These are phyloP conservation scores for Cantharis nigra DNA, from an alignment of 2,888 invertebrate genomes.

Conservation along the genomic window DNA sequence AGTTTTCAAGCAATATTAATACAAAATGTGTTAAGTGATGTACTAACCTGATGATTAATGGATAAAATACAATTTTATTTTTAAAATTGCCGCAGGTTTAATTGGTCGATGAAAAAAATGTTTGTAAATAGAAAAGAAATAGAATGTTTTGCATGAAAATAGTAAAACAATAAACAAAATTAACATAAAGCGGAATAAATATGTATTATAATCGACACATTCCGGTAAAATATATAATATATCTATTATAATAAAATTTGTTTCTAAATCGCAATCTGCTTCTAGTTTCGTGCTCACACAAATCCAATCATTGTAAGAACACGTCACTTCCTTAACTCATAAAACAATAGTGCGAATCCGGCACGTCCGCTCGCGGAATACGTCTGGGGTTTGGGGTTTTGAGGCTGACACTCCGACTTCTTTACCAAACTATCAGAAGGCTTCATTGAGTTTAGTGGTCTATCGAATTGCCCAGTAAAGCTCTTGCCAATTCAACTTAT, in stretches of 20 bases:
- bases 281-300: slow-evolving; percentile 37
- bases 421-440: slow-evolving; percentile 37
- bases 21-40: background rate
- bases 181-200: background rate
- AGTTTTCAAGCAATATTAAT: no score
- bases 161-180: background rate
- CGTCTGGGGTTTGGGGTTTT: slow-evolving; percentile 21
- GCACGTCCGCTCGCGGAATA: slow-evolving; percentile 43
- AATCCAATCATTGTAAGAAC: slow-evolving; percentile 41
- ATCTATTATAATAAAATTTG: background rate
- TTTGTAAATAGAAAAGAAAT: no score
- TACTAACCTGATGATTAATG: background rate
- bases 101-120: no score
- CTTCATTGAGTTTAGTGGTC: slow-evolving; percentile 49
- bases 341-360: slow-evolving; percentile 48
- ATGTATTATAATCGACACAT: background rate
- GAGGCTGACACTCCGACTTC: slow-evolving; percentile 24
- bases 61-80: background rate
- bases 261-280: slow-evolving; percentile 37
- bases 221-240: background rate
- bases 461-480: slow-evolving; percentile 43
- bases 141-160: no score
- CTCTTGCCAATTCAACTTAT: slow-evolving; percentile 47
- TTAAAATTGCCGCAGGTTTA: background rate
- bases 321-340: slow-evolving; percentile 48